Percentiles rank a stretch among this genome's conserved stretches.
Conservation (phyloP, 2,113 vertebrate genomes). For the Empidonax alnorum region DNA sequence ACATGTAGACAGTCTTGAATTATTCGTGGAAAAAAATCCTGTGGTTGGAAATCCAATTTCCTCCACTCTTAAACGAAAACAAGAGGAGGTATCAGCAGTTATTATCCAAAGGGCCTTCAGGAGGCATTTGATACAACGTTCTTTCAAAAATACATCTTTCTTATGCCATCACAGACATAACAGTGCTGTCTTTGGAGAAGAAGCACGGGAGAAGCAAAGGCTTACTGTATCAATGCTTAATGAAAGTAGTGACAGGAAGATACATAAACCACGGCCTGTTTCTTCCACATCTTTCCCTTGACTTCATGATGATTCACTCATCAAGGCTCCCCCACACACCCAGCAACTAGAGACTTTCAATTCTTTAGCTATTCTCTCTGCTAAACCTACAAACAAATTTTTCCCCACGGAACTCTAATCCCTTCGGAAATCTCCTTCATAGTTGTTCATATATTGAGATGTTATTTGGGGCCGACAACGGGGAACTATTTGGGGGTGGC, state of each 20-base stretch:
- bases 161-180: conserved; percentile 71
- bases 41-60: conserved; percentile 88
- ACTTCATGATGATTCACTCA: conserved; percentile 70
- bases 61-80: conserved; percentile 87
- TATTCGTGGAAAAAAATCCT: conserved; percentile 93
- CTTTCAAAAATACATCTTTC: conserved; percentile 73
- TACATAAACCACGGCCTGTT: conserved; percentile 33
- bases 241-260: conserved; percentile 65
- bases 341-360: too few species aligned
- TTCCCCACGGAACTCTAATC: too few species aligned
- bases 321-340: too few species aligned
- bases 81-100: conserved; percentile 85
- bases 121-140: conserved; percentile 75
- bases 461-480: too few species aligned
- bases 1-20: conserved; percentile 85
- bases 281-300: conserved; percentile 80
- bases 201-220: conserved; percentile 71
- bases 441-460: too few species aligned
- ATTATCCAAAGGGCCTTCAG: conserved; percentile 91
- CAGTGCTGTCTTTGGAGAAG: conserved; percentile 61
- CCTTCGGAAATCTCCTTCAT: too few species aligned
- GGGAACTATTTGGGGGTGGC: too few species aligned
- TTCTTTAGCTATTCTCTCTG: too few species aligned
- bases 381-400: too few species aligned
- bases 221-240: conserved; percentile 74